Evolutionary conservation across 2,888 invertebrate species (phyloP), one percentile per base, ranked within the genome.

Genomic region (Anodontia alba): DNA sequence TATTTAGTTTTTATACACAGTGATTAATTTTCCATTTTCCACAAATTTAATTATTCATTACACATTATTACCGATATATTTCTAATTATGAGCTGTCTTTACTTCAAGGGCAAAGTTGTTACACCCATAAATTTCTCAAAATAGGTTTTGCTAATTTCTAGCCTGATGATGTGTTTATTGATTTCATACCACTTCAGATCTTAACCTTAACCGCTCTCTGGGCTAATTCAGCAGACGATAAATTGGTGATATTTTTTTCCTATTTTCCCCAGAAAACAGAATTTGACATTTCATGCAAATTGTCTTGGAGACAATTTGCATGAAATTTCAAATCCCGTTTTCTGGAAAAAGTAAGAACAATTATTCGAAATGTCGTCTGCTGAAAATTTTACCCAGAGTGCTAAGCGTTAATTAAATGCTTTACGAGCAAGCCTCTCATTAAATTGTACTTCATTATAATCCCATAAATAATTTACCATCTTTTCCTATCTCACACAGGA

Each of bases 401-500:
- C n/a, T n/a, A n/a, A n/a, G n/a, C n/a, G n/a, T n/a, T n/a, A 62
- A 62, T 62, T 62, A 62, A 62, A 62, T 62, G 62, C 33, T 62
- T 62, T 62, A 62, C 33, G 62, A 62, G 31, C 31, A 33, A 20
- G 62, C 5, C 20, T 33, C 23, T 29, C 62, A 62, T 62, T 62
- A 62, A 54, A 62, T 62, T 62, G 33, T 62, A 33, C 62, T 62
- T 62, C 62, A 62, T 62, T 62, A 62, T 62, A 62, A 62, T 33
- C 62, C 62, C 62, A 62, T 62, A 62, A 62, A 62, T 62, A 62
- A 62, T 62, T 62, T 33, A 62, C 62, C 31, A 33, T 54, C 31
- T 17, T 62, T n/a, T 54, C 23, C 54, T 54, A 54, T 46, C 20
- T 26, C n/a, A 75, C 75, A 7, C 62, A 84, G 84, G 83, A 76